Base-by-base conservation (phyloP, 2,888 invertebrate genomes). In the Galerucella nymphaeae region DNA sequence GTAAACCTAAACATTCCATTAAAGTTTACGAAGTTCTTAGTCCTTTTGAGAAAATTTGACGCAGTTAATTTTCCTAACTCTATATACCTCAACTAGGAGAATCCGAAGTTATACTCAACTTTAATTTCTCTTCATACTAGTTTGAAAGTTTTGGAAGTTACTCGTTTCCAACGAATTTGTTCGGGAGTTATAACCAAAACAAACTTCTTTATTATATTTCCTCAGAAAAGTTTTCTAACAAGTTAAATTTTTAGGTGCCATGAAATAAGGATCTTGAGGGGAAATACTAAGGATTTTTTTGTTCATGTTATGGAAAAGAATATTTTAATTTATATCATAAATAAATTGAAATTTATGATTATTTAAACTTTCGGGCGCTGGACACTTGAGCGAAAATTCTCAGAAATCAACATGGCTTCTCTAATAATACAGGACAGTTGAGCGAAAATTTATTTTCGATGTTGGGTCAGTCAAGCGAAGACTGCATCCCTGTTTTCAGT, bases 131-230 rank as follows among this genome's bases (percentile, higher is more conserved):
- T 64, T 55, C 53, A 50, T 38, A 55, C 65, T 55, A 65, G 65
- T 65, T 55, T 16, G 30, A 13, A 30, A 65, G 30, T 65, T 65
- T 65, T 16, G 38, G 30, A 55, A 65, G 55, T 65, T 65, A n/a
- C 38, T 65, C 65, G 65, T 38, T 65, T 14, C 38, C 16, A 16
- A 55, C 55, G 30, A 65, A 53, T 20, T 65, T 30, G 64, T 50
- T n/a, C 53, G n/a, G 13, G 16, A 64, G 64, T 64, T 64, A 53
- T 30, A 50, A 53, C 50, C 65, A 65, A 65, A 65, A 65, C 55
- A 65, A 65, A 65, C 65, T 65, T 65, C 64, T 65, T 64, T 64
- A 64, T 64, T 65, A 65, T 65, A 65, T 65, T 53, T 65, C 16
- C 53, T 20, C 53, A 11, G 65, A 41, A 65, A 53, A 65, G 38